Evolutionary conservation across 2,113 vertebrate genomes (phyloP).

Genomic region (Erpornis zantholeuca): DNA sequence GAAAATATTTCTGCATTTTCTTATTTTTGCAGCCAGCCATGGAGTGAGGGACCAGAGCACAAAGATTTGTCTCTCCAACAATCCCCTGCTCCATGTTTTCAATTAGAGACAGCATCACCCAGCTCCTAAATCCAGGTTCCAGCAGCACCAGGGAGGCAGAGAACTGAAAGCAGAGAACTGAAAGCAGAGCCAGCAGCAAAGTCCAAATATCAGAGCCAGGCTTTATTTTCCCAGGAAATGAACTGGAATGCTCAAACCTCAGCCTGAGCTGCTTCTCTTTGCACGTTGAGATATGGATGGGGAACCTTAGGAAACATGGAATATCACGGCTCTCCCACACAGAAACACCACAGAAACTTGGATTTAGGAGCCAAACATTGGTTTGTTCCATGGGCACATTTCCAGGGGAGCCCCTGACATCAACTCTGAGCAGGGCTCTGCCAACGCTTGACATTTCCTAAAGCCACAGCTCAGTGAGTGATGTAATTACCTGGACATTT

Average conservation of each 20-base stretch:
- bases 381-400: not conserved
- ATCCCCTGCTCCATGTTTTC: rapidly evolving
- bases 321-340: not conserved
- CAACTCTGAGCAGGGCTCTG: not conserved
- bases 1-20: not conserved
- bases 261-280: not conserved
- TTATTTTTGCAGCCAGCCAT: not conserved
- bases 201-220: not conserved
- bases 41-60: not conserved
- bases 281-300: rapidly evolving
- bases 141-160: not conserved
- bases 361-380: not conserved
- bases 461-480: not conserved
- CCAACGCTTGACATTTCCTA: not conserved
- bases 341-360: not conserved
- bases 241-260: not conserved
- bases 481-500: not conserved
- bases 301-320: not conserved
- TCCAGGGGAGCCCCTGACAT: not conserved
- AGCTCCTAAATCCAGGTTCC: not conserved
- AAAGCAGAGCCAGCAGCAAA: not conserved
- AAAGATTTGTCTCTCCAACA: not conserved
- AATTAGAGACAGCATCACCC: not conserved
- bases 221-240: not conserved
- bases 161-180: not conserved